Evolutionary conservation across 2,113 vertebrate genomes (phyloP).

Genomic region (Gopherus evgoodei): DNA sequence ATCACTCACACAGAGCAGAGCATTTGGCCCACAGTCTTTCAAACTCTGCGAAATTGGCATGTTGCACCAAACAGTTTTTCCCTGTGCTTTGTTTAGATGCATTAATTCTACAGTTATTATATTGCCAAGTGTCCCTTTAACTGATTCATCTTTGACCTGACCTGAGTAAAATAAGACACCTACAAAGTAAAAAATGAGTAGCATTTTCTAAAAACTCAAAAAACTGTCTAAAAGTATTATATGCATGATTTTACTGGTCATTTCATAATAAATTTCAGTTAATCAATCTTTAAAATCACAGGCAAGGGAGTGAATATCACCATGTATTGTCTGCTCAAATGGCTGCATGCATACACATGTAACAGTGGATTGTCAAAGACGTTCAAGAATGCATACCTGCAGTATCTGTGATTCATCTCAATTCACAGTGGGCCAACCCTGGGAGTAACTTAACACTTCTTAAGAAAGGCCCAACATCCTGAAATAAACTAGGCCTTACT

Average conservation of each 20-base stretch:
- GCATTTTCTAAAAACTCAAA: not conserved
- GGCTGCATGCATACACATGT: not conserved
- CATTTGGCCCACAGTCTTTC: not conserved
- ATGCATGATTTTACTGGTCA: not conserved
- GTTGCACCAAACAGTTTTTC: not conserved
- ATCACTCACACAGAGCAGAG: not conserved
- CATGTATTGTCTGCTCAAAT: not conserved
- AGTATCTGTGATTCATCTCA: not conserved
- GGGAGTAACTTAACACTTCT: not conserved
- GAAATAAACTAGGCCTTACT: not conserved
- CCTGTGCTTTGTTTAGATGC: not conserved
- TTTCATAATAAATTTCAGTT: not conserved
- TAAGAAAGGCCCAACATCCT: not conserved
- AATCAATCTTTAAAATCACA: not conserved
- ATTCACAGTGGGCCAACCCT: not conserved
- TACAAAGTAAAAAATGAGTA: not conserved
- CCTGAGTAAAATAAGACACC: not conserved
- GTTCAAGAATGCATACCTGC: not conserved
- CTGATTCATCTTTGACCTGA: not conserved
- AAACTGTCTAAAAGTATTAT: not conserved
- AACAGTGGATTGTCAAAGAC: slow-evolving; percentile 14
- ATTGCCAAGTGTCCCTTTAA: not conserved
- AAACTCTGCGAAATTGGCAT: not conserved
- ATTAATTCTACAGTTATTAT: not conserved
- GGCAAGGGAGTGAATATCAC: not conserved